Percentiles rank a stretch among this genome's conserved stretches.
These are phyloP conservation scores for Rhodeus uyekii DNA, from an alignment of 2,797 vertebrate genomes.

Conservation along the genomic window DNA sequence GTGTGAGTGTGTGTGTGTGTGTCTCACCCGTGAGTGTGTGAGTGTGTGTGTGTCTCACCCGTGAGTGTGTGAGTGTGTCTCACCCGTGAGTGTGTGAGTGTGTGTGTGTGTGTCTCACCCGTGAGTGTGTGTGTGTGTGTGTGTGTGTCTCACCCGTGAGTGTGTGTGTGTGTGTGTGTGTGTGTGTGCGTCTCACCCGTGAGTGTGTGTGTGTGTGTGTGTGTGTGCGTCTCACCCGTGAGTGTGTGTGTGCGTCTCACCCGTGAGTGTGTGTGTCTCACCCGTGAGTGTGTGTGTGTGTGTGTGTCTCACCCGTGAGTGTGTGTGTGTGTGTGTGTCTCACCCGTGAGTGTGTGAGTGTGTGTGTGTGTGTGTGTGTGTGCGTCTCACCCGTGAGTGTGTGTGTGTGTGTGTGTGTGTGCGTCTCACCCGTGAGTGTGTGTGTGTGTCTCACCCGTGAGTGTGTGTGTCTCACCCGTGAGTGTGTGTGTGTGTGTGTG, in stretches of 20 bases:
- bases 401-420: neutral
- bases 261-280: neutral
- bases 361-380: neutral
- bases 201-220: neutral
- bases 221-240: too few relatives aligned
- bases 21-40: conserved; percentile 28
- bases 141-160: neutral
- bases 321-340: neutral
- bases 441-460: neutral
- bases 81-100: too few relatives aligned
- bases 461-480: neutral
- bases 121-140: too few relatives aligned
- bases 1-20: conserved; percentile 74
- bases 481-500: neutral
- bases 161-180: too few relatives aligned
- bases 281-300: too few relatives aligned
- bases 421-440: neutral
- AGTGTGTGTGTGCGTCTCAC: neutral
- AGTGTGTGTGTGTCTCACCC: conserved; percentile 86
- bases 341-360: neutral
- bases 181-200: too few relatives aligned
- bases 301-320: too few relatives aligned
- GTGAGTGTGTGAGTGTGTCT: neutral
- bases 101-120: neutral
- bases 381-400: neutral